Percentiles rank a stretch among this genome's conserved stretches.
phyloP scores from a whole-genome alignment of 2,888 invertebrate genomes.

The Callyntrura sp. region DNA sequence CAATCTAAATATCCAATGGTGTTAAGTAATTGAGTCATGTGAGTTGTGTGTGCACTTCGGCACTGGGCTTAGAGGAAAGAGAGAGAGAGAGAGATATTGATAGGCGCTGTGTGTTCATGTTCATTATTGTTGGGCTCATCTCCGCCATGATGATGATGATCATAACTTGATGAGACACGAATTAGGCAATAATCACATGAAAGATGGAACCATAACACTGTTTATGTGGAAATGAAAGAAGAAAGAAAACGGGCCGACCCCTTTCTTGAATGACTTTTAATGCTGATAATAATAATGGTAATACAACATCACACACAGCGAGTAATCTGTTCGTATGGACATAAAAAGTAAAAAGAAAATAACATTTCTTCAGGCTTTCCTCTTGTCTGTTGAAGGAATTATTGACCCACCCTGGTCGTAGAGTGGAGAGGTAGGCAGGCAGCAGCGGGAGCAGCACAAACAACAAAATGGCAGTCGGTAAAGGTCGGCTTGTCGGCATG shows the following conservation, averaged over 20 bases:
- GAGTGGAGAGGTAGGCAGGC: constrained; percentile 38
- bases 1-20: constrained; percentile 59
- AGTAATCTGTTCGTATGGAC: not conserved
- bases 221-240: constrained; percentile 63
- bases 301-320: not conserved
- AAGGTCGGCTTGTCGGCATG: constrained; percentile 73
- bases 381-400: constrained; percentile 65
- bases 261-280: constrained; percentile 43
- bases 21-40: constrained; percentile 76
- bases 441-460: constrained; percentile 13
- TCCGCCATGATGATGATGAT: constrained; percentile 29
- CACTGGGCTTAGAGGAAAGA: too few relatives aligned
- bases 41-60: constrained; percentile 4
- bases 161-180: constrained; percentile 76
- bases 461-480: constrained; percentile 51
- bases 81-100: not conserved
- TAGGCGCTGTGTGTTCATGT: not conserved
- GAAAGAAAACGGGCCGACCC: constrained; percentile 61
- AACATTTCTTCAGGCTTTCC: constrained; percentile 58
- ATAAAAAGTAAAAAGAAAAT: constrained; percentile 50
- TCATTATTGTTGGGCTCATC: not conserved
- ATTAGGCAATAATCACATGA: constrained; percentile 69
- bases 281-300: constrained; percentile 20
- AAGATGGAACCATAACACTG: constrained; percentile 64
- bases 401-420: constrained; percentile 76